Evolutionary conservation across 2,113 vertebrate species (phyloP), one percentile per base, ranked within the genome.

Genomic region (Elachura formosa): DNA sequence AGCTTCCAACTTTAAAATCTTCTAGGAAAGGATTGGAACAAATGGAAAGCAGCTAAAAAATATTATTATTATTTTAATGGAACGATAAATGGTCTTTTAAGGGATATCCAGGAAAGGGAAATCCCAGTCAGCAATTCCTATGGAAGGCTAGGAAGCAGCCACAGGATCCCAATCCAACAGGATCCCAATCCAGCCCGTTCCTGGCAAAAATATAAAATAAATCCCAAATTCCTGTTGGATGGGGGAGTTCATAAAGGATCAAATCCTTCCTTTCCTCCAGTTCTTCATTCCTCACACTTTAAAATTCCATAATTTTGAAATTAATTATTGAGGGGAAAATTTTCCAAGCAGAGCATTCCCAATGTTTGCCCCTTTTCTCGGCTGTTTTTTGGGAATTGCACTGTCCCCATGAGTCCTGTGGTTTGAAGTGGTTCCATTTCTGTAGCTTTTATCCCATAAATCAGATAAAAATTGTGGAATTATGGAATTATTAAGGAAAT

Each of bases 371-470:
- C n/a, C 21, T 36, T 43, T 29, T 16, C 13, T 41, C 2, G 1
- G 26, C 11, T 21, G 16, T 61, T 14, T 9, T 43, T 61, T 52
- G 25, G 33, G 67, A 31, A 52, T 25, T 21, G 10, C 1, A 9
- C 36, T 33, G 19, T 2, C 15, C 31, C 38, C 25, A 19, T 0
- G 0, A 40, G 29, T 19, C 14, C 43, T 40, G 63, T 1, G n/a
- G 24, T 49, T 28, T n/a, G 7, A 28, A 38, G 29, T 7, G 19
- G 9, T 6, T 34, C 45, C 3, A 25, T 55, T 58, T 41, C 31
- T 43, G 11, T 16, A 4, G 15, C 54, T 61, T 71, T 8, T 20
- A 34, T 34, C 29, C 31, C 34, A 18, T 12, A 23, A n/a, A 69
- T 62, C 2, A n/a, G 23, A 28, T 40, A 1, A 18, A 62, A 63